Conservation (phyloP, 2,888 invertebrate genomes). For the Thymelicus acteon region DNA sequence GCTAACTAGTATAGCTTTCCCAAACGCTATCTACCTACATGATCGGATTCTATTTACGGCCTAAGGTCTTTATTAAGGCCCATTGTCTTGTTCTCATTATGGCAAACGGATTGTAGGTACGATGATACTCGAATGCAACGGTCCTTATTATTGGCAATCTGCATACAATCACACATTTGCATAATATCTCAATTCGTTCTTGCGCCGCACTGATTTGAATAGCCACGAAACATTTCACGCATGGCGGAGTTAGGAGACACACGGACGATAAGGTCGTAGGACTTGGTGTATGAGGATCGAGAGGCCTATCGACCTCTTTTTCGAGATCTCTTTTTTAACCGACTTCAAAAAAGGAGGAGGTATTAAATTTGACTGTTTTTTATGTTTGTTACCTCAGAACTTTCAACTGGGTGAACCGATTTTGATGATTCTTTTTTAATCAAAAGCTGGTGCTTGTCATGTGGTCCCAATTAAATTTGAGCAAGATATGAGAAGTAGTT, state of each 20-base stretch:
- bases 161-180: constrained; percentile 82
- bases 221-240: constrained; percentile 60
- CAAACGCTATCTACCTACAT: constrained; percentile 55
- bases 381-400: no score
- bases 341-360: no score
- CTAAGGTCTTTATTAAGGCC: constrained; percentile 77
- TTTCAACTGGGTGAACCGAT: no score
- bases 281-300: not conserved
- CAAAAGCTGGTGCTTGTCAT: no score
- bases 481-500: no score
- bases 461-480: no score
- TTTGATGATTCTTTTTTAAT: no score
- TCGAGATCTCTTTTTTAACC: no score
- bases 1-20: constrained; percentile 28
- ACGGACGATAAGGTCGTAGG: constrained; percentile 12
- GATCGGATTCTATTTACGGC: constrained; percentile 59
- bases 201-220: constrained; percentile 66
- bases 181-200: constrained; percentile 84
- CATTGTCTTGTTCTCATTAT: constrained; percentile 81
- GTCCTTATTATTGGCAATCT: constrained; percentile 78
- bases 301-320: no score
- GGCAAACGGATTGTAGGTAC: constrained; percentile 70
- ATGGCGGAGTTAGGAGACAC: constrained; percentile 46
- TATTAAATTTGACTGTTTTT: no score
- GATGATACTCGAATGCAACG: constrained; percentile 65